phyloP scores from a whole-genome alignment of 2,888 invertebrate genomes.

The Phytoseiulus persimilis region DNA sequence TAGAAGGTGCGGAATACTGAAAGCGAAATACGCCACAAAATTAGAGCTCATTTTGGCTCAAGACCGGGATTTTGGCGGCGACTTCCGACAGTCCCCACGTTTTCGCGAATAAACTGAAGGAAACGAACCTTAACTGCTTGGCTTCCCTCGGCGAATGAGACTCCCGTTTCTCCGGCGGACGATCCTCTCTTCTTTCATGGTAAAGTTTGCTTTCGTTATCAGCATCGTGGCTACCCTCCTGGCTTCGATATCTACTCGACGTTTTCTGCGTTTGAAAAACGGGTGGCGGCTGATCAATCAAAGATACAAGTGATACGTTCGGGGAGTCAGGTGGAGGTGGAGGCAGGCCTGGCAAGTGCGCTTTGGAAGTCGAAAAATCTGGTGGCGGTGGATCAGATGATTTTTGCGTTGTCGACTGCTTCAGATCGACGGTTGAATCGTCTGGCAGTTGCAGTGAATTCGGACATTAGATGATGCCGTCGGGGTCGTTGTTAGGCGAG shows the following conservation, averaged over 20 bases:
- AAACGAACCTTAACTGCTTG: background rate
- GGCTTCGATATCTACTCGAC: background rate
- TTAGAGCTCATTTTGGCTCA: too few species aligned
- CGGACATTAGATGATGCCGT: background rate
- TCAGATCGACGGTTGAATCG: background rate
- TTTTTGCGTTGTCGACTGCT: background rate
- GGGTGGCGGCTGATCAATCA: background rate
- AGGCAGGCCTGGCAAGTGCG: conserved; percentile 19
- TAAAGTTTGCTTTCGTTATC: background rate
- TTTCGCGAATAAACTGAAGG: too few species aligned
- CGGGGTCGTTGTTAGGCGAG: too few species aligned
- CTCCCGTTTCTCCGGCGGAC: background rate
- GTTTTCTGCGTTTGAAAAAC: background rate
- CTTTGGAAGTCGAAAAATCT: background rate
- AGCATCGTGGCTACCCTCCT: background rate
- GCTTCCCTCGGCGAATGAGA: background rate
- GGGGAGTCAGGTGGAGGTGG: background rate
- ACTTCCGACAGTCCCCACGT: too few species aligned
- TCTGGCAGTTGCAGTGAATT: background rate
- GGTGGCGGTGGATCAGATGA: background rate
- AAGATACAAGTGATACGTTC: background rate
- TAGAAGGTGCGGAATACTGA: background rate
- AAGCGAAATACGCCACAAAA: background rate
- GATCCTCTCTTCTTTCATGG: background rate
- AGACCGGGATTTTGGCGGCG: too few species aligned